Evolutionary conservation across 1,140 invertebrate species (phyloP).

Genomic region (Temnothorax nylanderi): DNA sequence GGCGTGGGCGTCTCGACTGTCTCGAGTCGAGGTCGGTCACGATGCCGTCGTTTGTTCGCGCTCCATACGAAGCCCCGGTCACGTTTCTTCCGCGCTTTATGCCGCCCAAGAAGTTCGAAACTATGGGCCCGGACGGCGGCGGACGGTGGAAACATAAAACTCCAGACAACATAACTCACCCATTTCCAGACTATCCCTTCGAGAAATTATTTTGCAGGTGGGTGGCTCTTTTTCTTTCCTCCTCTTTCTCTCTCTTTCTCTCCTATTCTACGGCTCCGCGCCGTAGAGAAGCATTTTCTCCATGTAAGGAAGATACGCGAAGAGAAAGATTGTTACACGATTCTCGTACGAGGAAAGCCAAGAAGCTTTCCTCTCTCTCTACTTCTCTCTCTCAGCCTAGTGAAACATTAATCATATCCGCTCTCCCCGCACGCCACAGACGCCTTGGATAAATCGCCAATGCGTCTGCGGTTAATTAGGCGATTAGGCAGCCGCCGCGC

Average conservation of each 20-base stretch:
- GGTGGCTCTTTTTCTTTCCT: conserved; percentile 25
- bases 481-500: conserved; percentile 37
- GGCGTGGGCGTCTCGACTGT: not conserved
- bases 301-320: conserved; percentile 45
- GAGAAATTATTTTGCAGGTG: conserved; percentile 76
- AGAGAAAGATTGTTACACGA: conserved; percentile 61
- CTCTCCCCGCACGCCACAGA: not conserved
- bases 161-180: conserved; percentile 75
- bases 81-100: conserved; percentile 68
- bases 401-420: conserved; percentile 66
- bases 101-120: conserved; percentile 64
- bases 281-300: conserved; percentile 52
- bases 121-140: not conserved
- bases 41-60: conserved; percentile 23
- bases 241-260: not conserved
- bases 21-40: conserved; percentile 36
- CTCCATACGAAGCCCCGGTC: conserved; percentile 61
- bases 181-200: conserved; percentile 76
- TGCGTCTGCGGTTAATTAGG: conserved; percentile 57
- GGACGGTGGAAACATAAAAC: conserved; percentile 67
- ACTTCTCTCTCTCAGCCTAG: not conserved
- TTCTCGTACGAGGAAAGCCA: conserved; percentile 35
- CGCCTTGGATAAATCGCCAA: conserved; percentile 43
- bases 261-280: not conserved
- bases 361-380: not conserved